Evolutionary conservation across 2,113 vertebrate genomes (phyloP).

Genomic region (zebrafish (Danio rerio)): GRCz12tu NC_133198.1:8377001-8377500

Average conservation of each 20-base stretch:
- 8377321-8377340: neutral
- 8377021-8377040: slow-evolving; percentile 20
- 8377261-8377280: neutral
- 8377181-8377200: neutral
- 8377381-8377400: neutral
- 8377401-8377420: neutral
- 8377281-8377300: neutral
- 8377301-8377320: neutral
- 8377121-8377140: neutral
- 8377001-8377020: slow-evolving; percentile 23
- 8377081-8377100: slow-evolving; percentile 9
- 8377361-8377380: neutral
- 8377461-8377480: too few species aligned
- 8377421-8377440: too few species aligned
- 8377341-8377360: neutral
- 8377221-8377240: neutral
- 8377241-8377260: too few species aligned
- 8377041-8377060: slow-evolving; percentile 33
- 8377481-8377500: too few species aligned
- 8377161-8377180: neutral
- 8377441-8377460: too few species aligned
- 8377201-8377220: neutral
- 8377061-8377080: slow-evolving; percentile 47
- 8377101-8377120: slow-evolving; percentile 18
- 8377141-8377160: neutral